Base-by-base conservation (phyloP, 1,140 invertebrate species). In the Drosophila nigromelanica region DNA sequence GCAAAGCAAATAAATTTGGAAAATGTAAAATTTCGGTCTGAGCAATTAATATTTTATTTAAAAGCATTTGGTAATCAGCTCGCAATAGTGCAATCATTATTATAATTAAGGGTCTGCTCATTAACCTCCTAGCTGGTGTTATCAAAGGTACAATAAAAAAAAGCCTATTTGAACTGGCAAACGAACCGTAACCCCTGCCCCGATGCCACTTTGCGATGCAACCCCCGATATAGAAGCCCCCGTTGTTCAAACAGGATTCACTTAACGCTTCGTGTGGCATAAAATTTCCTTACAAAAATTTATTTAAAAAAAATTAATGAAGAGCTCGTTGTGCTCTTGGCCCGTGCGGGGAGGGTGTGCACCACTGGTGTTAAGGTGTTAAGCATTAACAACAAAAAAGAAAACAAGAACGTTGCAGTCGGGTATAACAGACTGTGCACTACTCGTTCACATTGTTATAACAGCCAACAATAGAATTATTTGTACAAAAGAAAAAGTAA, bases 221-320 rank as follows among this genome's bases (percentile, higher is more conserved):
- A 70, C 74, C 72, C 50, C 54, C 24, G 42, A 24, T 11, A 37
- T 59, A 60, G n/a, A 45, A 47, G 21, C 50, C 58, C 48, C 52
- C 14, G 50, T 50, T 66, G 69, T 43, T 43, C 37, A 42, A 55
- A 15, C 51, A 42, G 58, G 61, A 50, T 69, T 64, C 67, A 81
- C 79, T 81, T 86, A 87, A 86, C 82, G 82, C 78, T 86, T 45
- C 78, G 82, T 52, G 78, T 81, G 78, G 75, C 82, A 82, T 58
- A 76, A 33, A 76, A 86, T 86, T 78, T 76, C 60, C 63, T 87
- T 76, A 78, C 43, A 78, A 78, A 43, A 86, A 87, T 52, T 86
- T 85, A 86, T 75, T 70, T 80, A 71, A 52, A 80, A 86, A 87
- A 80, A 86, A 87, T 86, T 76, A 86, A 86, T 81, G 82, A 87